A percentile compares a stretch with the other conserved stretches of the same genome.
These are phyloP conservation scores for Junonia oenone DNA, from an alignment of 2,888 invertebrate genomes.

Conservation along the genomic window DNA sequence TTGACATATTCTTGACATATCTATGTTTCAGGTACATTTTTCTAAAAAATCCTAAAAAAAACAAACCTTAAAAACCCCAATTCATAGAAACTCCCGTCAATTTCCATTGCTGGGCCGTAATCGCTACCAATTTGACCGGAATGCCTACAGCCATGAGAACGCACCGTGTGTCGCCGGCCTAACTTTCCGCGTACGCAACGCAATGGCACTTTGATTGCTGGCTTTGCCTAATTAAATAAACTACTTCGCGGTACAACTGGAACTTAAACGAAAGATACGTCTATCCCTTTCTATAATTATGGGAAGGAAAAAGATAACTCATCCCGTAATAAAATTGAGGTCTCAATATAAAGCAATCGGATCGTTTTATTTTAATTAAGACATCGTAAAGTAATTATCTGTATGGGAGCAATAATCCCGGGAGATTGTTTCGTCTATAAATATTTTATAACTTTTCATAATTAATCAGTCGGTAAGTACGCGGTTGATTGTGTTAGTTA, in stretches of 20 bases:
- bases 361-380: conserved; percentile 17
- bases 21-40: too few species aligned
- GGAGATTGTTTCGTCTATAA: conserved; percentile 1
- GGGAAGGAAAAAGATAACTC: conserved; percentile 13
- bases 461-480: not conserved
- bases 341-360: conserved; percentile 12
- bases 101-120: not conserved
- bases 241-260: conserved; percentile 50
- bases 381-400: conserved; percentile 18
- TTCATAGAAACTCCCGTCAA: not conserved
- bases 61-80: not conserved
- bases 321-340: conserved; percentile 15
- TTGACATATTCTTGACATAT: too few species aligned
- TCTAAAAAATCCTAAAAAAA: too few species aligned
- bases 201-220: conserved; percentile 52
- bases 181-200: conserved; percentile 25
- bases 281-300: conserved; percentile 27
- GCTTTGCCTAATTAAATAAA: conserved; percentile 65
- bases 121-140: not conserved
- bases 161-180: conserved; percentile 17
- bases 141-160: not conserved
- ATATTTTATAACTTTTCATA: conserved; percentile 1
- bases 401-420: conserved; percentile 3
- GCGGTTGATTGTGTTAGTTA: not conserved
- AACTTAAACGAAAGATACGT: conserved; percentile 10